These are phyloP conservation scores for Leptoclinus maculatus DNA, from an alignment of 2,797 vertebrate species.

Conservation along the genomic window DNA sequence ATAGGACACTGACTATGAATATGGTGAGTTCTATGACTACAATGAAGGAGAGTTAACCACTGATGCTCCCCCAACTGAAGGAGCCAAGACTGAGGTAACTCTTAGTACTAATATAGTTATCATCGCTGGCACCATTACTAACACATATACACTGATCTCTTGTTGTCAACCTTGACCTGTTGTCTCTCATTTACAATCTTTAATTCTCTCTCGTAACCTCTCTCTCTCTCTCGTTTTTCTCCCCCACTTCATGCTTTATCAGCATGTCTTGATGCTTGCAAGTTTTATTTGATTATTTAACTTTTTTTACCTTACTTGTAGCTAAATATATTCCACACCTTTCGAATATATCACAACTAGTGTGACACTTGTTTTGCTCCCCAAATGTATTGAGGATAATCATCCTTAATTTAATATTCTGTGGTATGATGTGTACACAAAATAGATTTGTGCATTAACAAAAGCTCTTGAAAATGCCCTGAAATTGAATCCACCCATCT, in stretches of 20 bases:
- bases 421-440: neutral
- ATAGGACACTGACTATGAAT: conserved; percentile 94
- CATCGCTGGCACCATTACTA: conserved; percentile 25
- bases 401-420: neutral
- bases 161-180: neutral
- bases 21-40: conserved; percentile 92
- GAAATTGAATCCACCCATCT: neutral
- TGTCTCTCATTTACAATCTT: neutral
- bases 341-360: neutral
- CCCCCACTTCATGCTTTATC: neutral
- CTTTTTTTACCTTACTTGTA: neutral
- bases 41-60: conserved; percentile 88
- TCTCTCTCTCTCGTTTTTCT: neutral
- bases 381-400: neutral
- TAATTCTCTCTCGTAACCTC: neutral
- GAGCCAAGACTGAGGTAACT: conserved; percentile 90
- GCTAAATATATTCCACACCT: neutral
- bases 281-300: neutral
- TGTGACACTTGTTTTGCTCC: neutral
- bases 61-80: conserved; percentile 87
- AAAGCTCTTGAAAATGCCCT: neutral
- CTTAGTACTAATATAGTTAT: conserved; percentile 23
- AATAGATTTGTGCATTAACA: neutral
- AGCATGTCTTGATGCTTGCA: neutral
- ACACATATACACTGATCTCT: neutral